phyloP scores from a whole-genome alignment of 1,140 invertebrate genomes.

The Asbolus verrucosus region DNA sequence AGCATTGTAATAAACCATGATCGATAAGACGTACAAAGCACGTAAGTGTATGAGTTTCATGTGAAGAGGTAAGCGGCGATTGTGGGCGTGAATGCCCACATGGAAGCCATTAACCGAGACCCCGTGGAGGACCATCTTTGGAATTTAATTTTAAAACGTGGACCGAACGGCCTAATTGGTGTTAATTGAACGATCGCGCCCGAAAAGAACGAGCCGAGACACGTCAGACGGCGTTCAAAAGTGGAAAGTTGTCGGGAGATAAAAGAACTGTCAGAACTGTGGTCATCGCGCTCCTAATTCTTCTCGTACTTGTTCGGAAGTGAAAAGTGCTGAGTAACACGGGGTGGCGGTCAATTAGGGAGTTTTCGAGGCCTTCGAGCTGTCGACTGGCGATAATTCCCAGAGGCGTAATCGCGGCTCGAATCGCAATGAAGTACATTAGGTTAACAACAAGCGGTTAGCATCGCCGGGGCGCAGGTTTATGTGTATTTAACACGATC shows the following conservation, averaged over 20 bases:
- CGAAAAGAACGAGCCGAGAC: slow-evolving; percentile 1
- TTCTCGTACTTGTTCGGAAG: slow-evolving; percentile 4
- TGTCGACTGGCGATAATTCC: slow-evolving; percentile 30
- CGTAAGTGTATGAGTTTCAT: slow-evolving; percentile 7
- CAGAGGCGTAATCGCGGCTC: slow-evolving; percentile 45
- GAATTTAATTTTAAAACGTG: slow-evolving; percentile 32
- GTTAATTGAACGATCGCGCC: slow-evolving; percentile 29
- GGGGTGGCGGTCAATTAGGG: not conserved
- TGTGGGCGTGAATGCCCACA: slow-evolving; percentile 32
- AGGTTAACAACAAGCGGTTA: slow-evolving; percentile 53
- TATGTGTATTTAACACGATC: slow-evolving; percentile 52
- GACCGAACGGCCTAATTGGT: slow-evolving; percentile 13
- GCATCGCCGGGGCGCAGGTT: slow-evolving; percentile 49
- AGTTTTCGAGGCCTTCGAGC: too few relatives aligned
- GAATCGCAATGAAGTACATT: slow-evolving; percentile 51
- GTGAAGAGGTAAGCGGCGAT: slow-evolving; percentile 18
- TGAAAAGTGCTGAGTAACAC: slow-evolving; percentile 32
- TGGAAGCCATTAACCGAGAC: slow-evolving; percentile 21
- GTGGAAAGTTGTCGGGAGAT: slow-evolving; percentile 34
- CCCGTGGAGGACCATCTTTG: slow-evolving; percentile 20
- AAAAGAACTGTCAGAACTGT: slow-evolving; percentile 36
- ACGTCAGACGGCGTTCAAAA: not conserved
- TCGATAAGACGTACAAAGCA: slow-evolving; percentile 35
- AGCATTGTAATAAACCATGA: slow-evolving; percentile 33
- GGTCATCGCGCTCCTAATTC: slow-evolving; percentile 22